Base-by-base conservation (phyloP, 2,888 invertebrate genomes). In the Abrostola triplasia region DNA sequence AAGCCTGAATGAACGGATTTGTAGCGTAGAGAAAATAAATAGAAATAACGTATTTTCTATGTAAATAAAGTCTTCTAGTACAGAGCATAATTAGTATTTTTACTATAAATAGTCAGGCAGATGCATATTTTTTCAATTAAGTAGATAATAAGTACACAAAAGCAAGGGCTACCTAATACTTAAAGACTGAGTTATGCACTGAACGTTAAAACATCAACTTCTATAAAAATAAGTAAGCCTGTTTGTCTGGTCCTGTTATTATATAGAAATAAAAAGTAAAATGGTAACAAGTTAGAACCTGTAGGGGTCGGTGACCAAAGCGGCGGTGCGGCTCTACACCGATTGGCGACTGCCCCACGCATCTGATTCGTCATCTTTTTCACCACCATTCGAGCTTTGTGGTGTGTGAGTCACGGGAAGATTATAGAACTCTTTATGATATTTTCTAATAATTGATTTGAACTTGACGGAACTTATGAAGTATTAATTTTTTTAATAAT, bases 231-330 rank as follows among this genome's bases (percentile, higher is more conserved):
- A 48, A 42, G 10, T 47, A 42, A 49, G 53, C 55, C n/a, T 61
- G 52, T 13, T 36, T 24, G 53, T 47, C 63, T 59, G 53, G 71
- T 78, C 76, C 80, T 71, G 73, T 66, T 70, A 67, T 70, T 70
- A 67, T 70, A 76, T 79, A 72, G 73, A 84, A 88, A 88, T 88
- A 90, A 92, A 92, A 93, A 94, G 92, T 92, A 91, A 93, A 94
- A 92, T 86, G 90, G 89, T 90, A 92, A 88, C 94, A 92, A 89
- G 93, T 92, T 86, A 84, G 89, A 92, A 93, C 94, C 92, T 91
- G 94, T 88, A 84, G 90, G 84, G 94, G 93, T 93, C 93, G 90
- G 86, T 91, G 94, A 93, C 93, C 93, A 92, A 86, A 84, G 71
- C 70, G 70, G 63, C 70, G 73, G 67, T 70, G 70, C 81, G 78